phyloP scores from a whole-genome alignment of 64 coral and sea anemone genomes.

The Anthopleura sola region DNA sequence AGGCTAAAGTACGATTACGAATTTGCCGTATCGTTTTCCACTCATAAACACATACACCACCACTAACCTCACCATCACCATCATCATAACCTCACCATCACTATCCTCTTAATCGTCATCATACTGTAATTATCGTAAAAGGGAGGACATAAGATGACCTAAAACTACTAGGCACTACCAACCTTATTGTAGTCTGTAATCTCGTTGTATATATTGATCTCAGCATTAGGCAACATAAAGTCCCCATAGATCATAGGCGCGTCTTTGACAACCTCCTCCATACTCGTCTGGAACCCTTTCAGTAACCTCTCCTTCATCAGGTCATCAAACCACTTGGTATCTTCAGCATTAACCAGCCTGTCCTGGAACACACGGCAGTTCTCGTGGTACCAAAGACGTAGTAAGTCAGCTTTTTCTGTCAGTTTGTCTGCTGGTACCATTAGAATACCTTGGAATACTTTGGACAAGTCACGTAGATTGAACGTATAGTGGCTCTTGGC shows the following conservation, averaged over 20 bases:
- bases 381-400: conserved; percentile 94
- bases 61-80: not conserved
- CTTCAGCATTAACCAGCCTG: conserved; percentile 91
- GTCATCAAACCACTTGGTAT: conserved; percentile 90
- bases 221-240: conserved; percentile 90
- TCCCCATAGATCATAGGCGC: conserved; percentile 95
- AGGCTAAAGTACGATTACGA: too few species aligned
- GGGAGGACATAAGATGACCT: too few species aligned
- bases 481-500: conserved; percentile 99
- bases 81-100: not conserved
- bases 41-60: too few species aligned
- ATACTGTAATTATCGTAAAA: not conserved
- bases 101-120: not conserved
- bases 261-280: conserved; percentile 79
- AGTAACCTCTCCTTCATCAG: conserved; percentile 89
- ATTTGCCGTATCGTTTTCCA: too few species aligned
- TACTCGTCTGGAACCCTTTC: conserved; percentile 67
- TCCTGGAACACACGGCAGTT: conserved; percentile 97
- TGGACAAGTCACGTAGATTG: conserved; percentile 94
- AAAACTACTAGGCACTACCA: too few species aligned
- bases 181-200: conserved; percentile 88
- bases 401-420: conserved; percentile 50
- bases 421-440: conserved; percentile 91
- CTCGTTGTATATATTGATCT: conserved; percentile 81
- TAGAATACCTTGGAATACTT: conserved; percentile 95